Evolutionary conservation across 1,140 invertebrate genomes (phyloP).

Genomic region (Neodiprion lecontei): DNA sequence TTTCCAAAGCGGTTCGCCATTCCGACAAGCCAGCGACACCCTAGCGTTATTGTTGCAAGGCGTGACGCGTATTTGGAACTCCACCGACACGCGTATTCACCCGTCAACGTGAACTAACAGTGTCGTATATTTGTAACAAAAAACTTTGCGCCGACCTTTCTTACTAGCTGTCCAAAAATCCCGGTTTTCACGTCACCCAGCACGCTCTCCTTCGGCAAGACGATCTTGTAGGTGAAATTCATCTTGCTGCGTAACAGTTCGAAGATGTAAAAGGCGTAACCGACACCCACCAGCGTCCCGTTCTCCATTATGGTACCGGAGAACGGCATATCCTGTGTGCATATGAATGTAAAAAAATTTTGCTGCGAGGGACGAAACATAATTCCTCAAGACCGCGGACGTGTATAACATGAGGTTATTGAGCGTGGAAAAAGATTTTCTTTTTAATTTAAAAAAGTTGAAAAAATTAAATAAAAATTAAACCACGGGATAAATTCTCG

Average conservation of each 20-base stretch:
- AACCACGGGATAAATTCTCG: too few species aligned
- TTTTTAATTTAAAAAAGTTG: too few species aligned
- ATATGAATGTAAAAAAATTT: too few species aligned
- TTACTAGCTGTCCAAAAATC: slow-evolving; percentile 66
- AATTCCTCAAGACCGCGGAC: too few species aligned
- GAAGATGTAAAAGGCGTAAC: slow-evolving; percentile 76
- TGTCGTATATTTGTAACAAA: not conserved
- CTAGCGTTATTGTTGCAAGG: too few species aligned
- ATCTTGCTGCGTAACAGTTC: slow-evolving; percentile 72
- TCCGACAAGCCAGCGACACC: not conserved
- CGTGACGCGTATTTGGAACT: too few species aligned
- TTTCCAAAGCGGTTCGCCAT: too few species aligned
- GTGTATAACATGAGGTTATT: too few species aligned
- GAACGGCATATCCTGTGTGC: slow-evolving; percentile 49
- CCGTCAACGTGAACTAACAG: not conserved
- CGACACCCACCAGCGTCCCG: slow-evolving; percentile 66
- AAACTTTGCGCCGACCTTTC: slow-evolving; percentile 62
- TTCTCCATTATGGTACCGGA: slow-evolving; percentile 57
- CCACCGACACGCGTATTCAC: too few species aligned
- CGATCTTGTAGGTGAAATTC: slow-evolving; percentile 75
- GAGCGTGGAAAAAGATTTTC: too few species aligned
- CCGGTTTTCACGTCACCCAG: slow-evolving; percentile 66
- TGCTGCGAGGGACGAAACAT: too few species aligned
- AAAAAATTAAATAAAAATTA: too few species aligned
- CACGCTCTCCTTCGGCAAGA: slow-evolving; percentile 65